Evolutionary conservation across 2,797 vertebrate species (phyloP).

Genomic region (Enteromius anoplus): DNA sequence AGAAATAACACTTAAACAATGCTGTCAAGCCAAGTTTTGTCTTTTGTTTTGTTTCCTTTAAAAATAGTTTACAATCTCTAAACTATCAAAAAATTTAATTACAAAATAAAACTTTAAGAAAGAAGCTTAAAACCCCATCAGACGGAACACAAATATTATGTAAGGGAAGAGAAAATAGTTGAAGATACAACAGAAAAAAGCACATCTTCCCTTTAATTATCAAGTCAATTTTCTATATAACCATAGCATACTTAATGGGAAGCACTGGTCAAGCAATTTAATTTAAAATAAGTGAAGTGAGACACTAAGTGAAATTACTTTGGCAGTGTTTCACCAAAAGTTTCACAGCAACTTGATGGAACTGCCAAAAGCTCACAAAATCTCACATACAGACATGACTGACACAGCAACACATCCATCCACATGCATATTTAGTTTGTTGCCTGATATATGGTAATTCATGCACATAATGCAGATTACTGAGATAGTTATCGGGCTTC

Average conservation of each 20-base stretch:
- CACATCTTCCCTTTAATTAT: not conserved
- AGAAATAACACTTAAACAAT: not conserved
- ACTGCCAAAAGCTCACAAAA: conserved; percentile 40
- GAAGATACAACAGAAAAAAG: conserved; percentile 2
- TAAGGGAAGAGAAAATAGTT: conserved; percentile 13
- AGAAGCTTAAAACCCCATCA: conserved; percentile 5
- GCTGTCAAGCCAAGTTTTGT: not conserved
- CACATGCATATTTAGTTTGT: conserved; percentile 61
- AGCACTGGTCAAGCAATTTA: conserved; percentile 15
- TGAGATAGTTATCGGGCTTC: conserved; percentile 47
- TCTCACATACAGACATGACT: conserved; percentile 37
- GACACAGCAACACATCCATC: conserved; percentile 44
- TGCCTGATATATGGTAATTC: conserved; percentile 60
- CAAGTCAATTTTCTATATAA: conserved; percentile 14
- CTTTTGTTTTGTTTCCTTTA: not conserved
- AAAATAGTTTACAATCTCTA: not conserved
- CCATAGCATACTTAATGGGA: not conserved
- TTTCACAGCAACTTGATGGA: conserved; percentile 34
- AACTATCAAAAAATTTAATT: conserved; percentile 10
- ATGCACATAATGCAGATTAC: conserved; percentile 65
- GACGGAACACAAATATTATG: not conserved
- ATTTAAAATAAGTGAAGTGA: conserved; percentile 45
- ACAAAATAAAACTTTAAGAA: not conserved
- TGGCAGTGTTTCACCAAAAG: conserved; percentile 34
- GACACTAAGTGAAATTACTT: conserved; percentile 41